These are phyloP conservation scores for Iguana delicatissima DNA, from an alignment of 2,797 vertebrate species.

Conservation along the genomic window DNA sequence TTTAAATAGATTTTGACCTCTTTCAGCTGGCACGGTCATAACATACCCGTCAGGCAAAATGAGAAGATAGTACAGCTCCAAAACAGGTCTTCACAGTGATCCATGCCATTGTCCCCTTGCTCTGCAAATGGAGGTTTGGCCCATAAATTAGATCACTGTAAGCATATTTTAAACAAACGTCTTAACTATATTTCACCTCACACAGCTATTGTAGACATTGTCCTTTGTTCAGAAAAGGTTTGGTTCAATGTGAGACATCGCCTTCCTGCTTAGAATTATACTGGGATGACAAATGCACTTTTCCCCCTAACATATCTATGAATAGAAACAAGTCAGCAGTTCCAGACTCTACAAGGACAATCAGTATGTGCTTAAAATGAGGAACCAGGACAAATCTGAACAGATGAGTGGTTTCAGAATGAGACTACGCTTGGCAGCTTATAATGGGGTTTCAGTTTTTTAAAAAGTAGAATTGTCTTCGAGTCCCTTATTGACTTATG, in stretches of 20 bases:
- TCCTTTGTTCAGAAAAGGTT: neutral
- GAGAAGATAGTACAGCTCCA: neutral
- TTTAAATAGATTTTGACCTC: neutral
- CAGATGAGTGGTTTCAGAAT: neutral
- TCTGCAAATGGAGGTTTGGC: no score
- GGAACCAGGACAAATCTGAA: neutral
- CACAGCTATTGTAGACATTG: neutral
- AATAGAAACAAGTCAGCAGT: neutral
- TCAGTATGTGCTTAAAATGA: neutral
- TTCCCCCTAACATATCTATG: neutral
- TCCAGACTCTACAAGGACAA: neutral
- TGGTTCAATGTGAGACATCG: neutral
- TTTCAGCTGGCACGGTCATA: neutral
- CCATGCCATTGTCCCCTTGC: neutral
- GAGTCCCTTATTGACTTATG: no score
- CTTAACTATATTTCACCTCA: neutral
- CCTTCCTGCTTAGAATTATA: neutral
- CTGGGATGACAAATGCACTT: neutral
- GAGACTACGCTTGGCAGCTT: neutral
- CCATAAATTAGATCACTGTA: neutral
- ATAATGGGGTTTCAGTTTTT: neutral
- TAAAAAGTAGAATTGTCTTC: neutral
- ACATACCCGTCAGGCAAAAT: no score
- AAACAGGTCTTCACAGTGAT: neutral
- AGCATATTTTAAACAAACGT: neutral